Evolutionary conservation across 2,113 vertebrate species (phyloP).

Genomic region (Nyctibius bracteatus): DNA sequence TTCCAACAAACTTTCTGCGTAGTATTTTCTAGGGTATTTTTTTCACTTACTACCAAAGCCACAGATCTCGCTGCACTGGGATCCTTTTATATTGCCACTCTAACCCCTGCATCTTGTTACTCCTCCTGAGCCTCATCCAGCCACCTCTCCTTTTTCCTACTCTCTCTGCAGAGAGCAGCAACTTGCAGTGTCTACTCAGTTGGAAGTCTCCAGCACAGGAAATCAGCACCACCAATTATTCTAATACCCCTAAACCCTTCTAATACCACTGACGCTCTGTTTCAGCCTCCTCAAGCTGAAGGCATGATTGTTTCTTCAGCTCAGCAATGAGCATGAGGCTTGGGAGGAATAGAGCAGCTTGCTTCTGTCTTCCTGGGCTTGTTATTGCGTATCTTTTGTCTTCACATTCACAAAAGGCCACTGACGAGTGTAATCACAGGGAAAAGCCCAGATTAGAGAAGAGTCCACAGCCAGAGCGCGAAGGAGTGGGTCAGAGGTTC

Average conservation of each 20-base stretch:
- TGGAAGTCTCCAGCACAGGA: background rate
- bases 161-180: background rate
- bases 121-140: background rate
- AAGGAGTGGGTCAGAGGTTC: background rate
- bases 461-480: background rate
- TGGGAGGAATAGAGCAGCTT: background rate
- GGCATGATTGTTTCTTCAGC: background rate
- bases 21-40: background rate
- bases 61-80: background rate
- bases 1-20: background rate
- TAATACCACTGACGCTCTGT: background rate
- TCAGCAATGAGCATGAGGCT: background rate
- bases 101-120: background rate
- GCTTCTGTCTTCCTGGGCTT: background rate
- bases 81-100: background rate
- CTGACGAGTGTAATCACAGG: background rate
- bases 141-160: background rate
- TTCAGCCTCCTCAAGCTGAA: background rate
- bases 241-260: background rate
- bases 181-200: background rate
- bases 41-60: background rate
- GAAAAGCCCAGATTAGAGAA: background rate
- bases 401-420: background rate
- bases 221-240: constrained; percentile 29
- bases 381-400: background rate